These are phyloP conservation scores for Polydrusus tereticollis DNA, from an alignment of 2,888 invertebrate genomes.

Conservation along the genomic window DNA sequence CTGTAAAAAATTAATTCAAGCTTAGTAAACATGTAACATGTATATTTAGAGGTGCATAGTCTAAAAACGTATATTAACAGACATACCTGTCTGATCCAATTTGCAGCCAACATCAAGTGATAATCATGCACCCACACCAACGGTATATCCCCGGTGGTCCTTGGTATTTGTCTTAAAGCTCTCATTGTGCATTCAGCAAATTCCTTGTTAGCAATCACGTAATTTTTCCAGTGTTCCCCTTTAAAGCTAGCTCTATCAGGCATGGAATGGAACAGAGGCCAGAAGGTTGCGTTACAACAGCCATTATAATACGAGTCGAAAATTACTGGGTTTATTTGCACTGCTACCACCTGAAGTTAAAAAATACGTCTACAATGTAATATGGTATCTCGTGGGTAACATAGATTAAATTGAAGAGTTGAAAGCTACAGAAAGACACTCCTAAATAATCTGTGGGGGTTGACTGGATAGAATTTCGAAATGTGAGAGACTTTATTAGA, in stretches of 20 bases:
- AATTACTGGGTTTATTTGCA: constrained; percentile 79
- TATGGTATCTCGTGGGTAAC: too few species aligned
- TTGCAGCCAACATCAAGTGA: constrained; percentile 92
- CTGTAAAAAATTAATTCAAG: constrained; percentile 61
- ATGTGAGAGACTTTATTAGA: too few species aligned
- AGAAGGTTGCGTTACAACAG: constrained; percentile 91
- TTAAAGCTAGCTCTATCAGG: constrained; percentile 88
- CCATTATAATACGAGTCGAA: constrained; percentile 94
- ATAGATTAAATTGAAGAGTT: too few species aligned
- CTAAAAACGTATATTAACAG: too few species aligned
- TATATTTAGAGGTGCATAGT: too few species aligned
- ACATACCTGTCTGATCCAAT: constrained; percentile 86
- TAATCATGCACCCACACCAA: constrained; percentile 96
- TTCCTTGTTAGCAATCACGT: constrained; percentile 82
- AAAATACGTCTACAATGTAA: too few species aligned
- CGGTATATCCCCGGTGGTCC: constrained; percentile 72
- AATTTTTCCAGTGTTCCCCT: constrained; percentile 86
- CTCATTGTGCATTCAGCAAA: constrained; percentile 85
- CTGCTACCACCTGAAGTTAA: constrained; percentile 80
- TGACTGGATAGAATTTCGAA: too few species aligned
- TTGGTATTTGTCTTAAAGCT: constrained; percentile 72
- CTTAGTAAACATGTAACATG: background rate
- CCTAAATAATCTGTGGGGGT: too few species aligned
- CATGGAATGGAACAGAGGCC: constrained; percentile 95
- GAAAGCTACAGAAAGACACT: too few species aligned